Base-by-base conservation (phyloP, 2,797 vertebrate genomes). In the Karalla daura region DNA sequence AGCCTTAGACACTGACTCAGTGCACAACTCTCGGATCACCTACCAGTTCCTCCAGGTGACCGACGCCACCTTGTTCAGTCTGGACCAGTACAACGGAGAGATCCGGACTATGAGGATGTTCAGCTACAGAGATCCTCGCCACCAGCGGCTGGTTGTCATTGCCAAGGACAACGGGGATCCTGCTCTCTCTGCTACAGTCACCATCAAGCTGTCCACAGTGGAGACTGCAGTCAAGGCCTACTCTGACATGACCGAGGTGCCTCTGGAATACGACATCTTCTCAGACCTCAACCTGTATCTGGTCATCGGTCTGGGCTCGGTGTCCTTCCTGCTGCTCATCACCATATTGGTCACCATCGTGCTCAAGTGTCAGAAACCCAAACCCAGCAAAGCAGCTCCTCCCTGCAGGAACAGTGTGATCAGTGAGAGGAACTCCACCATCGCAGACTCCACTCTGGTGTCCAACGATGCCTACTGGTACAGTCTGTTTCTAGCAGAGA, bases 41-140 rank as follows among this genome's bases (percentile, higher is more conserved):
- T 91, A 91, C 67, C 87, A 91, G 83, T 89, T 92, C 55, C 77
- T 89, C 0, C 88, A 90, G 20, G 68, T 88, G 69, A 86, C 83
- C 32, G 91, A 92, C 2, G 80, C 84, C 53, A 88, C 83, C 35
- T 77, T 92, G 76, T 92, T 92, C 45, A 91, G 85, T 69, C 81
- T 91, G 83, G 90, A 91, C 37, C 89, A 89, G n/a, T 91, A 92
- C 79, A 91, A 90, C 0, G 89, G 90, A 72, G 91, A 92, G 81
- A 89, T 91, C 60, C 73, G 86, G 46, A 91, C 89, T 6, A 89
- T 83, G 86, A 90, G 90, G 80, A 88, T 90, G 88, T 92, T 92
- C 84, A 89, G 89, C 41, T 90, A 89, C 84, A 90, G 84, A 89
- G 90, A 92, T 58, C 79, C 81, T 0, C 88, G 85, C 2, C 80